phyloP scores from a whole-genome alignment of 35 echinoderm and acorn worm species.

The Apostichopus californicus region DNA sequence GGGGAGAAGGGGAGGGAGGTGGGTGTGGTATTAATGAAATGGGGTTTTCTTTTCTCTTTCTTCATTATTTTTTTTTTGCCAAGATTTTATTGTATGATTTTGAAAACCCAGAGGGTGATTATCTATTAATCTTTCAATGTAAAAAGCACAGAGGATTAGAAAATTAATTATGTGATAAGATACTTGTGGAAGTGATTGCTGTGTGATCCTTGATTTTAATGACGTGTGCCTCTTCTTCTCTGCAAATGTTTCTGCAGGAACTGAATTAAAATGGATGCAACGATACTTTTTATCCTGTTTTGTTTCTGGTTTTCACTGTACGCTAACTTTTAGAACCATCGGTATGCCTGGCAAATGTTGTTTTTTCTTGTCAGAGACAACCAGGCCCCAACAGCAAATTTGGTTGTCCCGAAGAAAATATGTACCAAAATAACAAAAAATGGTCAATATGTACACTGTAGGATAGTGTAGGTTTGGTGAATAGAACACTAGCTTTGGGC shows the following conservation, averaged over 20 bases:
- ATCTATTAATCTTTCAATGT: constrained; percentile 47
- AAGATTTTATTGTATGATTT: constrained; percentile 18
- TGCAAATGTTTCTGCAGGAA: constrained; percentile 35
- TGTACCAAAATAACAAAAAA: no score
- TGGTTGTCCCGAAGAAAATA: no score
- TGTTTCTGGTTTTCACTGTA: neutral
- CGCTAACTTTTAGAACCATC: neutral
- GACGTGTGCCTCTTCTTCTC: constrained; percentile 54
- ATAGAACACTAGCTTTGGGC: no score
- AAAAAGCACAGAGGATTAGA: constrained; percentile 48
- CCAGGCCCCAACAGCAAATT: no score
- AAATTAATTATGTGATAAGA: constrained; percentile 27
- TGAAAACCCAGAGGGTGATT: constrained; percentile 29
- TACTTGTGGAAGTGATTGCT: constrained; percentile 52
- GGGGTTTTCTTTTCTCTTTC: neutral
- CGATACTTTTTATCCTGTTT: neutral
- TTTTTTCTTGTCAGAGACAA: no score
- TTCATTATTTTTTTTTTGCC: neutral
- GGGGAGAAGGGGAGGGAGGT: neutral
- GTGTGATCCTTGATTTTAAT: constrained; percentile 59
- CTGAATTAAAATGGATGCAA: constrained; percentile 59
- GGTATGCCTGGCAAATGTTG: no score
- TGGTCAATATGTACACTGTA: no score
- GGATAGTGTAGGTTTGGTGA: no score
- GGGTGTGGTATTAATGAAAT: no score